Base-by-base conservation (phyloP, 1,140 invertebrate genomes). In the Mylabris phalerata region DNA sequence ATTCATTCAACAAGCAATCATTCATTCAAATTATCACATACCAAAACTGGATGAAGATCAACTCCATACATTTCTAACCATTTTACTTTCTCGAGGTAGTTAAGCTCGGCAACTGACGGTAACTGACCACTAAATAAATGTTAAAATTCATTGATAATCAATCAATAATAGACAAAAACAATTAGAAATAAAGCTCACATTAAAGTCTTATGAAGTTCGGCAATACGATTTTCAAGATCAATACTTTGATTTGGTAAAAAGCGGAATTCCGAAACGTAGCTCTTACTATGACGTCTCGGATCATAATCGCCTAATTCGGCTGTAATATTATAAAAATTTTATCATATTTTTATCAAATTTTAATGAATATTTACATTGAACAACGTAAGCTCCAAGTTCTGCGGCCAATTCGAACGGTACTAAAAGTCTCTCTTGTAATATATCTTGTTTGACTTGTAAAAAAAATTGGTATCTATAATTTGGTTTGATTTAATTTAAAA, bases 231-330 rank as follows among this genome's bases (percentile, higher is more conserved):
- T 76, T 98, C 95, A 64, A 98, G 78, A 69, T 95, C 91, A 40
- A 91, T 85, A 32, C 91, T 92, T 76, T 98, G 95, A 76, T 94
- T 92, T 13, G 93, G 85, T 55, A 98, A 79, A 73, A 99, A 92
- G 50, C 93, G 85, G 78, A 99, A 99, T 82, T 99, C 95, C 1
- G 95, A 98, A 27, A 98, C 89, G 73, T 97, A 97, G 19, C 92
- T 93, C 9, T 87, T 83, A 2, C 87, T 87, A 75, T 99, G 96
- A 25, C 90, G 79, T 55, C 90, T 78, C 24, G 86, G 84, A 76
- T 98, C 95, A 77, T 93, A 98, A 79, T 99, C 97, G 3, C 97
- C 97, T 43, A 98, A 80, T 80, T 99, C 97, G 65, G 96, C 95
- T 98, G 79, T 50, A 83, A 79, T 71, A 74, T 67, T 71, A 74